Conservation (phyloP, 1,140 invertebrate species). For the Epicauta chinensis region DNA sequence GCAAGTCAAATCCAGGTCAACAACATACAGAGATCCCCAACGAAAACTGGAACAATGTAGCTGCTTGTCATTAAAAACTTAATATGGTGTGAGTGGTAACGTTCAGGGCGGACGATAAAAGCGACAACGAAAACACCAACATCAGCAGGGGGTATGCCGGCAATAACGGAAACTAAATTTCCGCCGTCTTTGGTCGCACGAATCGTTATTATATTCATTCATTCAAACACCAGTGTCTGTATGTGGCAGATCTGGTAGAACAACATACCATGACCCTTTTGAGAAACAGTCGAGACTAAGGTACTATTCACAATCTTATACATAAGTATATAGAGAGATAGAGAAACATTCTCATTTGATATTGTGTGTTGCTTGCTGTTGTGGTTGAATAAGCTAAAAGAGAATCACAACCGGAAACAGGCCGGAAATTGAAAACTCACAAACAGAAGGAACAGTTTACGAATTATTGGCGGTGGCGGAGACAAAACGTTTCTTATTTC, state of each 20-base stretch:
- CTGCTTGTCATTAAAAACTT: constrained; percentile 17
- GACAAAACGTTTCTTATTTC: too few relatives aligned
- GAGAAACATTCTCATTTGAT: neutral
- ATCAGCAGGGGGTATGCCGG: constrained; percentile 15
- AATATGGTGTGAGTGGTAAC: constrained; percentile 16
- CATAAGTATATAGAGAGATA: constrained; percentile 16
- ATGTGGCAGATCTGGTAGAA: constrained; percentile 1
- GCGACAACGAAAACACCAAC: constrained; percentile 7
- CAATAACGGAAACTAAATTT: constrained; percentile 35
- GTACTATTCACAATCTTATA: constrained; percentile 1
- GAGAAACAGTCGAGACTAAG: too few relatives aligned
- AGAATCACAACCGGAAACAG: too few relatives aligned
- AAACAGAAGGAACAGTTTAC: too few relatives aligned
- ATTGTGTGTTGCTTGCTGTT: too few relatives aligned
- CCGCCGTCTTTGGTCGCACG: constrained; percentile 30
- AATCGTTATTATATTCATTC: constrained; percentile 34
- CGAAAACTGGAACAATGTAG: constrained; percentile 11
- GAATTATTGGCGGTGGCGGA: too few relatives aligned
- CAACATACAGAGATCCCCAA: neutral
- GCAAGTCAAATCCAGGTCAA: neutral
- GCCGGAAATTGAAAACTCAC: too few relatives aligned
- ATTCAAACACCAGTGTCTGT: constrained; percentile 24
- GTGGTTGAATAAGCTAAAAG: too few relatives aligned
- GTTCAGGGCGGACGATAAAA: neutral
- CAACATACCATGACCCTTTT: too few relatives aligned